Evolutionary conservation across 2,113 vertebrate genomes (phyloP).

Genomic region (Alouatta palliata): DNA sequence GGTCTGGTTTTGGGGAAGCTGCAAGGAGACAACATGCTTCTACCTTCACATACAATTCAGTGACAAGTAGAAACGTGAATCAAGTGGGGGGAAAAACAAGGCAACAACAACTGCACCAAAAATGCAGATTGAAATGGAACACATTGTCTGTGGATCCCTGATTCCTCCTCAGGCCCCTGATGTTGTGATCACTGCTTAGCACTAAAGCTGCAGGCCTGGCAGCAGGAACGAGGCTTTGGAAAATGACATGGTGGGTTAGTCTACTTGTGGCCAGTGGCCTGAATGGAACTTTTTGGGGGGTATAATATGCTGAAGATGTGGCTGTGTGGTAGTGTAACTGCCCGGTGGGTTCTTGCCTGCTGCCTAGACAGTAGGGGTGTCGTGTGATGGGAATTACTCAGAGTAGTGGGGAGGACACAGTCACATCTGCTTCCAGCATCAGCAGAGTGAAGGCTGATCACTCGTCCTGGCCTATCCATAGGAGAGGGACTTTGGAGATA

Average conservation of each 20-base stretch:
- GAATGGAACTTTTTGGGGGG: not conserved
- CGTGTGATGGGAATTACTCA: not conserved
- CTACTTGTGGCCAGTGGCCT: not conserved
- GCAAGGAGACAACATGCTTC: not conserved
- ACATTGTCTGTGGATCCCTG: rapidly evolving
- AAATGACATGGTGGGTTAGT: not conserved
- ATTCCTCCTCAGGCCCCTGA: not conserved
- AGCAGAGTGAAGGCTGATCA: not conserved
- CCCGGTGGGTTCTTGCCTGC: no score
- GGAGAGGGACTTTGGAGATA: not conserved
- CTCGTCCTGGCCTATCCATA: not conserved
- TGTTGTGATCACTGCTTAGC: not conserved
- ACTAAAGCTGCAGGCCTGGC: rapidly evolving
- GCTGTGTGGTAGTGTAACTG: not conserved
- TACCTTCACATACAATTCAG: not conserved
- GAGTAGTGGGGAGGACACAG: not conserved
- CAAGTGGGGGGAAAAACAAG: not conserved
- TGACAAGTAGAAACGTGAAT: not conserved
- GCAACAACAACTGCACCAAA: not conserved
- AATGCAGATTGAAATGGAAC: not conserved
- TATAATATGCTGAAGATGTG: not conserved
- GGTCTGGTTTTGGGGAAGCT: not conserved
- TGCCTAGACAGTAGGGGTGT: not conserved
- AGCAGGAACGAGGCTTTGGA: not conserved
- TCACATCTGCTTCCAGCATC: not conserved